Base-by-base conservation (phyloP, 2,888 invertebrate genomes). In the Marasmarcha lunaedactyla region DNA sequence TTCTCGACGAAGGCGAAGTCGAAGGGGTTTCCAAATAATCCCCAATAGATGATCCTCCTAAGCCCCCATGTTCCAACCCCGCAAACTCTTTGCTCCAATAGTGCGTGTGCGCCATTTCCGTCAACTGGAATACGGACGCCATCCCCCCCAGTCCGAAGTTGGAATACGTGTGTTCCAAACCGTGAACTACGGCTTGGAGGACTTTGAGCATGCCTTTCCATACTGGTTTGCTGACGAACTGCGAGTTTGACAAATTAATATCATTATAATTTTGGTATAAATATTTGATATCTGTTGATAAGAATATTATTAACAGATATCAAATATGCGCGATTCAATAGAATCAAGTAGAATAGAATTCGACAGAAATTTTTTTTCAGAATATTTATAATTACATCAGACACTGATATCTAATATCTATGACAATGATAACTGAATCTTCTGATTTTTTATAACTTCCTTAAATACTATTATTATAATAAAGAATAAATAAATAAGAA, bases 31-130 rank as follows among this genome's bases (percentile, higher is more conserved):
- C 74, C 1, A 65, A 42, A 44, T 68, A 65, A 11, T 76, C 74
- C 10, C 63, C 60, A 1, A 71, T 52, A 0, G 71, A 61, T 0
- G 70, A 59, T 35, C 78, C 85, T 14, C 78, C 86, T 54, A 84
- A 68, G 15, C 84, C 85, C 1, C 72, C 73, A 47, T 89, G 89
- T 33, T 84, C 85, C 1, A 76, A 45, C 1, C 87, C 88, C 0
- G 87, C 84, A 6, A 94, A 67, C 64, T 95, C 95, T 61, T 94
- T 93, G 52, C 92, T 93, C 95, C 97, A 97, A 68, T 92, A 99
- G 76, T 99, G 98, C 0, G 99, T 99, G 70, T 99, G 98, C 1
- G 97, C 95, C 62, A 99, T 97, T 86, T 99, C 99, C 57, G 98
- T 90, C 49, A 98, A 86, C 76, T 97, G 96, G 72, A 97, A 98